phyloP scores from a whole-genome alignment of 2,888 invertebrate species.

The Caenorhabditis sp. region DNA sequence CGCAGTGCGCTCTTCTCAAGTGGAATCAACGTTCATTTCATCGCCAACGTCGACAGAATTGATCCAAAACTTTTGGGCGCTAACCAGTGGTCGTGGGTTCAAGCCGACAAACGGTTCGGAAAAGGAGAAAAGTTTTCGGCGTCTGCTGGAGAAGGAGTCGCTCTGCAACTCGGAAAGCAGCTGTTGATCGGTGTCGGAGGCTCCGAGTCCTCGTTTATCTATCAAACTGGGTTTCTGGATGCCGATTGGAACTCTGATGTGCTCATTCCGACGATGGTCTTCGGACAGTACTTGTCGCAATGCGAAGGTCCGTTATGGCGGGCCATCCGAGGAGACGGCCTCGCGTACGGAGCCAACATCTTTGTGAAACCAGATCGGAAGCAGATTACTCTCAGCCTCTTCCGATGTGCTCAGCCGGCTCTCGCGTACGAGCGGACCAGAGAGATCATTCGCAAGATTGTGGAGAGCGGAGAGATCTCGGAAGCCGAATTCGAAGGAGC shows the following conservation, averaged over 20 bases:
- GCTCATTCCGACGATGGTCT: constrained; percentile 86
- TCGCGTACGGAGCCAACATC: constrained; percentile 86
- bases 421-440: constrained; percentile 88
- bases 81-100: constrained; percentile 58
- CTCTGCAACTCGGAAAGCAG: constrained; percentile 43
- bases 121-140: constrained; percentile 40
- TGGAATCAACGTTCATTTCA: constrained; percentile 71
- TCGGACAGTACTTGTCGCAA: constrained; percentile 90
- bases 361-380: constrained; percentile 83
- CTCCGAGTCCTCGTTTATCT: constrained; percentile 69
- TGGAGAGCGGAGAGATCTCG: constrained; percentile 84
- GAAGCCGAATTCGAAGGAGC: constrained; percentile 87
- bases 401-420: constrained; percentile 87
- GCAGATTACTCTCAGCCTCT: constrained; percentile 86
- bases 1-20: constrained; percentile 62
- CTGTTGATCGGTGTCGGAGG: constrained; percentile 65
- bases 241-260: constrained; percentile 84
- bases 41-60: constrained; percentile 60
- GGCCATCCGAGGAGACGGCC: constrained; percentile 89
- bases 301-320: constrained; percentile 84
- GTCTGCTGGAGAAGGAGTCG: constrained; percentile 44
- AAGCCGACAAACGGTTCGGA: constrained; percentile 43
- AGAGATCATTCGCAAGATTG: constrained; percentile 83
- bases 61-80: constrained; percentile 45
- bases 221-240: constrained; percentile 84